Percentiles rank a stretch among this genome's conserved stretches.
These are phyloP conservation scores for Malaclemys terrapin DNA, from an alignment of 2,113 vertebrate genomes.

Conservation along the genomic window DNA sequence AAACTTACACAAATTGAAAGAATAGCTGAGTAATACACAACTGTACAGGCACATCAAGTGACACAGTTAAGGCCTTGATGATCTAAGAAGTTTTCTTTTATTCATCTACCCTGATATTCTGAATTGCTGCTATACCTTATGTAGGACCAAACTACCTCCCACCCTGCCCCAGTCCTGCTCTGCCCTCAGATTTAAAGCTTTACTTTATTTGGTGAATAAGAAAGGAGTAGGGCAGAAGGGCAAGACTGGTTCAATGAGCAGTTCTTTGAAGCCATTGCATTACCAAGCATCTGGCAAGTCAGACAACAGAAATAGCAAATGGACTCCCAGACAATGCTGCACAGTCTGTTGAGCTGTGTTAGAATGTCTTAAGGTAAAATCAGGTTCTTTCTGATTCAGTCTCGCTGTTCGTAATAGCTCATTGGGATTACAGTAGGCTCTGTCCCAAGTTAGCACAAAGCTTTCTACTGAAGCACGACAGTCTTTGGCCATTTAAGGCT, in stretches of 20 bases:
- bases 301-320: neutral
- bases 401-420: neutral
- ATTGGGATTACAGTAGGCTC: neutral
- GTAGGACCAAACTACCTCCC: neutral
- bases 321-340: neutral
- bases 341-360: neutral
- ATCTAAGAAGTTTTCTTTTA: neutral
- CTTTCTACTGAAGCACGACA: neutral
- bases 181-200: neutral
- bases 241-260: neutral
- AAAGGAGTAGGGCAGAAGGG: neutral
- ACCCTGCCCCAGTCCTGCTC: neutral
- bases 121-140: neutral
- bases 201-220: neutral
- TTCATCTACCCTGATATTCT: neutral
- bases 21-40: neutral
- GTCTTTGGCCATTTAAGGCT: neutral
- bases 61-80: slow-evolving; percentile 6
- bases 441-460: neutral
- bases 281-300: neutral
- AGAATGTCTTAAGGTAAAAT: neutral
- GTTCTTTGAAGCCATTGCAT: neutral
- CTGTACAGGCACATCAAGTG: slow-evolving; percentile 2
- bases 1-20: slow-evolving; percentile 10
- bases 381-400: neutral